Evolutionary conservation across 2,797 vertebrate species (phyloP).

Genomic region (Microtus agrestis): DNA sequence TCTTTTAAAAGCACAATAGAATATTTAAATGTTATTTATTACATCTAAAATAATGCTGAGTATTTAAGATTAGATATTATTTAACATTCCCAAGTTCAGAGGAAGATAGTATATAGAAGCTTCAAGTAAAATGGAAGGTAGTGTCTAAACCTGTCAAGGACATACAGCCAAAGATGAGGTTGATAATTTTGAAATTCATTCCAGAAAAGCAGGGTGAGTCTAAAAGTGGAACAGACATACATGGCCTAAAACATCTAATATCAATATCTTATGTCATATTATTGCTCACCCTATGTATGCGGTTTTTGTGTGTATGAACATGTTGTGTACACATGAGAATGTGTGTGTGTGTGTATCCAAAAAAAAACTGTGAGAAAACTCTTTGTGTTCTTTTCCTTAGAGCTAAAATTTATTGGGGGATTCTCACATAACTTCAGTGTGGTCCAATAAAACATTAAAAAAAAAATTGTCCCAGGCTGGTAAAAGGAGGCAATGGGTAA

Average conservation of each 20-base stretch:
- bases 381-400: background rate
- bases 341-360: background rate
- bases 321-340: background rate
- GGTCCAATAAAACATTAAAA: conserved; percentile 43
- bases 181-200: conserved; percentile 22
- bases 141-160: background rate
- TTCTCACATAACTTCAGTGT: conserved; percentile 8
- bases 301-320: background rate
- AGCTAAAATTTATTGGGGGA: background rate
- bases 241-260: background rate
- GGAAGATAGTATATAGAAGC: background rate
- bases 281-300: too few relatives aligned
- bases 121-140: background rate
- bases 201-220: background rate
- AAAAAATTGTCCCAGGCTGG: background rate
- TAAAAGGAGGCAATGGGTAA: background rate
- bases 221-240: background rate
- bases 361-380: background rate
- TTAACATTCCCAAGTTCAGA: background rate
- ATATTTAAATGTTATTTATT: background rate
- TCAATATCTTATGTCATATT: background rate
- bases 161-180: background rate
- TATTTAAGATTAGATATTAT: background rate
- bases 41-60: background rate
- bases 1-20: background rate